Evolutionary conservation across 2,888 invertebrate species (phyloP).

Genomic region (Acanthosepion pharaonis): DNA sequence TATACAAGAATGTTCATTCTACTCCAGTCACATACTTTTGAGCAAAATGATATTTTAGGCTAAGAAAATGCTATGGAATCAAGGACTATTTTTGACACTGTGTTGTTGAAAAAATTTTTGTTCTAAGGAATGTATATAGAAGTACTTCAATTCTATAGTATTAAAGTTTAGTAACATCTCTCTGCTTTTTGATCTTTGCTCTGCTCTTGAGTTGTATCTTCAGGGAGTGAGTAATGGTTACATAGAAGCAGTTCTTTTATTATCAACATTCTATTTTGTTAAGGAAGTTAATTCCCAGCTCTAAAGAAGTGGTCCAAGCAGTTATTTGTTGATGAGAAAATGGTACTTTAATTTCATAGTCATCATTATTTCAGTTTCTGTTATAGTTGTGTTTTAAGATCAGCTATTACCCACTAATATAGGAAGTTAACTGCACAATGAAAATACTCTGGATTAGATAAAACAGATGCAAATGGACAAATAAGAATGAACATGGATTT

Average conservation of each 20-base stretch:
- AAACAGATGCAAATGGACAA: neutral
- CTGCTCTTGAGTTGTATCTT: neutral
- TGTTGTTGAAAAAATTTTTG: too few relatives aligned
- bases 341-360: neutral
- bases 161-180: neutral
- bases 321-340: neutral
- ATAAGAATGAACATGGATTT: slow-evolving; percentile 9
- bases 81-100: neutral
- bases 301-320: neutral
- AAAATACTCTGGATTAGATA: neutral
- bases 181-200: neutral
- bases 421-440: neutral
- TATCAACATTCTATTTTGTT: neutral
- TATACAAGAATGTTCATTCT: neutral
- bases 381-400: neutral
- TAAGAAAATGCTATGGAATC: neutral
- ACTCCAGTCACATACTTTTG: neutral
- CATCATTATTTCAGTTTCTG: too few relatives aligned
- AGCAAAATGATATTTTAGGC: neutral
- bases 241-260: neutral
- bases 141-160: too few relatives aligned
- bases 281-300: neutral
- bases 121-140: neutral
- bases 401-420: too few relatives aligned
- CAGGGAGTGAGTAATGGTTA: neutral